Evolutionary conservation across 2,888 invertebrate genomes (phyloP), one percentile per base, ranked within the genome.

Genomic region (Heteromurus nitidus): DNA sequence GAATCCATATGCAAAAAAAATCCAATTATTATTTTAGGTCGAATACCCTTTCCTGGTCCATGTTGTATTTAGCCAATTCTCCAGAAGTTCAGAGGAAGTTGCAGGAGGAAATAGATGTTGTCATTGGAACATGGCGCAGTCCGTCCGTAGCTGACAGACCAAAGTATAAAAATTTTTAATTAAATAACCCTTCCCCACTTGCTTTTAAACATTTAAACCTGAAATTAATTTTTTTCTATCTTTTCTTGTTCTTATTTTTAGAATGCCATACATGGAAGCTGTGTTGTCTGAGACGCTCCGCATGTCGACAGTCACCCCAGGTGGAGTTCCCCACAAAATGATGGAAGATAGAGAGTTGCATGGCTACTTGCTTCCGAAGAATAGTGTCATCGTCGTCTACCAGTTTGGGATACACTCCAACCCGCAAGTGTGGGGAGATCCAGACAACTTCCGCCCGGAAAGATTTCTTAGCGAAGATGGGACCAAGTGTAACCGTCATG

Each of bases 261-360:
- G 85, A 3, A 79, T 85, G 80, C 76, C 76, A 0, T 85, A 77
- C 62, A 50, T 64, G 22, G 80, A 83, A 72, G 83, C 85, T 2
- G 55, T 80, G 0, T 82, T 84, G 11, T n/a, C 64, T 18, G 85
- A 85, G 74, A 76, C 74, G 0, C 64, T 85, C 5, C 70, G 85
- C 0, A 64, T 73, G 20, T 80, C 83, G 5, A 70, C 80, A 0
- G 77, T 85, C 3, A 13, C 58, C 1, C 64, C 82, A 9, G 2
- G 64, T 1, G 83, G 85, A 16, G 50, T 83, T 3, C 47, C 76
- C 3, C 85, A 82, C 68, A 1, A 60, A 16, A 67, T 80, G 55
- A 28, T 73, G 0, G 55, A 55, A 24, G 64, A 26, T 1, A 31
- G 26, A 7, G 42, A 20, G 7, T 73, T 82, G 28, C 60, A 68